Conservation (phyloP, 2,113 vertebrate genomes). For the Hippocampus mohnikei region DNA sequence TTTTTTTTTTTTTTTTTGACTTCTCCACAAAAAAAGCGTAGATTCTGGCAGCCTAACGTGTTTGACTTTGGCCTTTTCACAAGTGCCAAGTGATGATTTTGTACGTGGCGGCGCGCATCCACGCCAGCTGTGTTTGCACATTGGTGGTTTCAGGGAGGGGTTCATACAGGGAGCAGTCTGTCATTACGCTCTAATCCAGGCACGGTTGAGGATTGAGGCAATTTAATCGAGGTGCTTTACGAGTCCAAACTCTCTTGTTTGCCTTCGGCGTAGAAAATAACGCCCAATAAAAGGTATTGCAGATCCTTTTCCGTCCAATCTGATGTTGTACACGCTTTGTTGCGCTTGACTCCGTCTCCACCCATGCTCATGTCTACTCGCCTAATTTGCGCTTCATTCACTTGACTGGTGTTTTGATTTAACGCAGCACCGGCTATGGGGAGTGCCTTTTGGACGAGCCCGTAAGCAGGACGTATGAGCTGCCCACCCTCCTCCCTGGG, state of each 20-base stretch:
- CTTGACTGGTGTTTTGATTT: slow-evolving; percentile 4
- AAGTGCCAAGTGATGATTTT: slow-evolving; percentile 18
- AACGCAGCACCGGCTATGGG: slow-evolving; percentile 85
- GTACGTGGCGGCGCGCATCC: slow-evolving; percentile 28
- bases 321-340: slow-evolving; percentile 26
- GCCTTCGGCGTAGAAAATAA: slow-evolving; percentile 13
- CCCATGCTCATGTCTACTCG: neutral
- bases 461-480: slow-evolving; percentile 77
- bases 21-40: slow-evolving; percentile 36
- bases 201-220: slow-evolving; percentile 23
- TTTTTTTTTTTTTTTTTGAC: slow-evolving; percentile 54
- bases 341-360: slow-evolving; percentile 15
- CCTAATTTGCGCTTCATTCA: slow-evolving; percentile 8
- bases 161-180: slow-evolving; percentile 35
- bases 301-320: slow-evolving; percentile 22
- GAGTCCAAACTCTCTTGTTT: slow-evolving; percentile 42
- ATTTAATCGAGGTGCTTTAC: slow-evolving; percentile 45
- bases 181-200: slow-evolving; percentile 32
- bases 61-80: slow-evolving; percentile 42
- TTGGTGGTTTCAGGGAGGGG: slow-evolving; percentile 55
- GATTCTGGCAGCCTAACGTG: slow-evolving; percentile 34
- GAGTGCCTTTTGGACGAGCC: slow-evolving; percentile 95
- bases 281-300: slow-evolving; percentile 26
- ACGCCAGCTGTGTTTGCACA: slow-evolving; percentile 65
- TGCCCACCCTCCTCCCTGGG: slow-evolving; percentile 85